phyloP scores from a whole-genome alignment of 1,140 invertebrate species.

The Bombus polaris region DNA sequence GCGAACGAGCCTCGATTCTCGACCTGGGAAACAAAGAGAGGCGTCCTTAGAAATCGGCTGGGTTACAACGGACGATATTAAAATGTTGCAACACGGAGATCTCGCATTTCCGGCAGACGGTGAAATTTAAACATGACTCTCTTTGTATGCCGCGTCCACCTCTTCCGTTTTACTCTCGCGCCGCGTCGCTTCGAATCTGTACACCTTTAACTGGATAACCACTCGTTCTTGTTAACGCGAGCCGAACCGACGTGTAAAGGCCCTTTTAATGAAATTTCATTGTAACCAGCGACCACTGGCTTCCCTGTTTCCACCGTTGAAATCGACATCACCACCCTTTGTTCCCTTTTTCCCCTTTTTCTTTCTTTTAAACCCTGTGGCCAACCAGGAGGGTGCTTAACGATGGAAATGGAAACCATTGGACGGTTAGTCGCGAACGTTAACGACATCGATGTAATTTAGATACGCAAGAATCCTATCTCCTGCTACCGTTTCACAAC shows the following conservation, averaged over 20 bases:
- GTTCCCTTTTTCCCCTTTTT: background rate
- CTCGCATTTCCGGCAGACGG: constrained; percentile 17
- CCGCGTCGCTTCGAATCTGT: background rate
- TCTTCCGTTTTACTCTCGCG: background rate
- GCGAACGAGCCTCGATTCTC: too few species aligned
- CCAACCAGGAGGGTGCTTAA: background rate
- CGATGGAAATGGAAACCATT: constrained; percentile 5
- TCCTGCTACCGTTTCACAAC: background rate
- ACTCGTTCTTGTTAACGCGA: constrained; percentile 24
- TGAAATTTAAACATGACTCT: constrained; percentile 44
- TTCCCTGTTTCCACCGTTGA: background rate
- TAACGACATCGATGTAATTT: constrained; percentile 1
- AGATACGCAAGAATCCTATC: background rate
- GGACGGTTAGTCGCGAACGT: constrained; percentile 9
- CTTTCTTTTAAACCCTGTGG: too few species aligned
- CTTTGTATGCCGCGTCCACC: constrained; percentile 2
- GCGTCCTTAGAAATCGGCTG: constrained; percentile 13
- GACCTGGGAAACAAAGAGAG: too few species aligned
- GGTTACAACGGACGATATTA: constrained; percentile 9
- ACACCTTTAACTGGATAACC: constrained; percentile 30
- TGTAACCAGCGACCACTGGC: background rate
- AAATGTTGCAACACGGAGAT: background rate
- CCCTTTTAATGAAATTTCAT: constrained; percentile 47
- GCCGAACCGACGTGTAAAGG: background rate
- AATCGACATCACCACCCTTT: constrained; percentile 18